phyloP scores from a whole-genome alignment of 2,113 vertebrate genomes.

The Pavo muticus region DNA sequence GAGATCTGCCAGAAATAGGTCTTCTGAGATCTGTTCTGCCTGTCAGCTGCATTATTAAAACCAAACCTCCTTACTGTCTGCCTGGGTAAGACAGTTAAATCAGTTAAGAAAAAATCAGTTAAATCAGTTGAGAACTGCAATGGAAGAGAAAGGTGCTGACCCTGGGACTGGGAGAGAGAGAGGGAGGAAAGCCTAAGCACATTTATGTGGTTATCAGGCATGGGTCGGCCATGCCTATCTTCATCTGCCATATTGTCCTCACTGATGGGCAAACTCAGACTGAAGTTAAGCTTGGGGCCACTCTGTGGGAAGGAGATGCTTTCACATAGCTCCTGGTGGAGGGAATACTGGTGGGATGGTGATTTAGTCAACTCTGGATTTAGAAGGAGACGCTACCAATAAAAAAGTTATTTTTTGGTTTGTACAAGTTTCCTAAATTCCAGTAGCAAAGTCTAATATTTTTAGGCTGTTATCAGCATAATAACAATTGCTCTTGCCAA shows the following conservation, averaged over 20 bases:
- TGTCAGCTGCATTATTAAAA: neutral
- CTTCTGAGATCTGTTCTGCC: neutral
- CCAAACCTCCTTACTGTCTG: neutral
- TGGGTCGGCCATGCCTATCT: neutral
- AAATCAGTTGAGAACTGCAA: neutral
- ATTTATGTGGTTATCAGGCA: neutral
- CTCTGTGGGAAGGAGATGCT: neutral
- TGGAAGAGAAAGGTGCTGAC: neutral
- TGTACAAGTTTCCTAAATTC: neutral
- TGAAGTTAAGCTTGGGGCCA: neutral
- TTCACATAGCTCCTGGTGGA: accelerated
- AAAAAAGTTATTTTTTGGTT: neutral
- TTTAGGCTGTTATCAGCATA: neutral
- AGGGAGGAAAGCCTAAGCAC: neutral
- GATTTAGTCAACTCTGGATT: neutral
- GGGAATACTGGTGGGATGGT: neutral
- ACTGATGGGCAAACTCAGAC: neutral
- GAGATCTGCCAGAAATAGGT: neutral
- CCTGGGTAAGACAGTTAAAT: neutral
- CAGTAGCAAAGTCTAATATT: neutral
- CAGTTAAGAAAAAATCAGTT: neutral
- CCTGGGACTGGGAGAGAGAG: accelerated
- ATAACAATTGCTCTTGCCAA: neutral
- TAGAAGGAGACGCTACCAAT: neutral
- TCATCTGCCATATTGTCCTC: neutral